Evolutionary conservation across 1,140 invertebrate genomes (phyloP).

Genomic region (Drosophila kikkawai): DNA sequence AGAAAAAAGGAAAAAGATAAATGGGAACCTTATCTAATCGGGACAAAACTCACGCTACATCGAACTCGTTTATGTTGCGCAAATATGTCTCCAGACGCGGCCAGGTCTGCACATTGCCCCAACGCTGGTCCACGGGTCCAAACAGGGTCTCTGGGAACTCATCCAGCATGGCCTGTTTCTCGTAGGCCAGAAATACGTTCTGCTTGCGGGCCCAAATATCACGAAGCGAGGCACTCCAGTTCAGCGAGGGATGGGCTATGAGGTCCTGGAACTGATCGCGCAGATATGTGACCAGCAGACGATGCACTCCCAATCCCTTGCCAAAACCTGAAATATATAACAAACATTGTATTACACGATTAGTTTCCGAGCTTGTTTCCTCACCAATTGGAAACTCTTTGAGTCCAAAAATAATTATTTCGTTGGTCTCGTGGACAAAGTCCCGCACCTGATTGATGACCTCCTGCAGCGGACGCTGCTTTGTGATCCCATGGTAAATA

Average conservation of each 20-base stretch:
- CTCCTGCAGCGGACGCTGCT: slow-evolving; percentile 85
- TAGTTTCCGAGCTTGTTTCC: neutral
- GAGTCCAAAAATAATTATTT: slow-evolving; percentile 88
- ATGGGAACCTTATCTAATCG: slow-evolving; percentile 3
- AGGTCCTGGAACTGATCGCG: slow-evolving; percentile 86
- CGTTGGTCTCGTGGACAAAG: slow-evolving; percentile 87
- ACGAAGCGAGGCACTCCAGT: slow-evolving; percentile 85
- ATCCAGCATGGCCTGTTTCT: slow-evolving; percentile 82
- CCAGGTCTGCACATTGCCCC: slow-evolving; percentile 87
- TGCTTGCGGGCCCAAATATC: slow-evolving; percentile 86
- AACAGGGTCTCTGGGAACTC: slow-evolving; percentile 74
- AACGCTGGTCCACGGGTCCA: slow-evolving; percentile 85
- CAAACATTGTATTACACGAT: neutral
- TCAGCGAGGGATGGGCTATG: slow-evolving; percentile 84
- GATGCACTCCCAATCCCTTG: slow-evolving; percentile 85
- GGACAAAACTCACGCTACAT: slow-evolving; percentile 65
- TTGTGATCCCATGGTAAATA: slow-evolving; percentile 87
- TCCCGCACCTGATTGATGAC: slow-evolving; percentile 86
- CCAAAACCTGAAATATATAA: slow-evolving; percentile 80
- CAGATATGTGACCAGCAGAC: slow-evolving; percentile 86
- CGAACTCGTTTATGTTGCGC: slow-evolving; percentile 67
- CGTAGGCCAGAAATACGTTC: slow-evolving; percentile 87
- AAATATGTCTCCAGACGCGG: slow-evolving; percentile 85
- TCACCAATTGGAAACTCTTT: slow-evolving; percentile 88
- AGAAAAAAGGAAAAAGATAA: neutral